A percentile compares a stretch with the other conserved stretches of the same genome.
Conservation (phyloP, 92 coral and sea anemone genomes). For the Parazoanthus darwini region DNA sequence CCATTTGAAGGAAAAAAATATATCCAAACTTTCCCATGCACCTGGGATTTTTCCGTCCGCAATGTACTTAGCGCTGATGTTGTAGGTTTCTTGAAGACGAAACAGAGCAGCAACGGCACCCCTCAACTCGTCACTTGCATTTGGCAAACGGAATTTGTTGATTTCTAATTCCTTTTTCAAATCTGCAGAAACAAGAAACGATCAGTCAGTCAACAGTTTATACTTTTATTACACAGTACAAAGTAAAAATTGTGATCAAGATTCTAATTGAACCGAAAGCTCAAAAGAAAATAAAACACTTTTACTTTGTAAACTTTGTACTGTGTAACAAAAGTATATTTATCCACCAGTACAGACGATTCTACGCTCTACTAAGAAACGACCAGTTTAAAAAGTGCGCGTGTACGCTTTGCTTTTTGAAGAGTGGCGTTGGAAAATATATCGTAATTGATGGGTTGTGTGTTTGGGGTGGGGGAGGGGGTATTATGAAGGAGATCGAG, state of each 20-base stretch:
- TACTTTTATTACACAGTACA: no score
- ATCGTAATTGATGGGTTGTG: no score
- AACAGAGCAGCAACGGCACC: slow-evolving; percentile 86
- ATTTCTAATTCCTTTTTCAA: slow-evolving; percentile 39
- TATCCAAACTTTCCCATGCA: slow-evolving; percentile 20
- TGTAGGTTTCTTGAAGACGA: slow-evolving; percentile 90
- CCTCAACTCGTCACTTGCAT: slow-evolving; percentile 59
- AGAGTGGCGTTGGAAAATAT: no score
- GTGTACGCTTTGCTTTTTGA: no score
- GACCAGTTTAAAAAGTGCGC: no score
- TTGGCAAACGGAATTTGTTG: slow-evolving; percentile 62
- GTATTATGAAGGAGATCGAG: no score
- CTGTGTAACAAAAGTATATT: not conserved
- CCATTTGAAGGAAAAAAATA: no score
- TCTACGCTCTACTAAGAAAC: not conserved
- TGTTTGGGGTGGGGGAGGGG: no score
- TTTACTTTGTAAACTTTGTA: not conserved
- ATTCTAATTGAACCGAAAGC: no score
- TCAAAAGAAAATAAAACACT: not conserved
- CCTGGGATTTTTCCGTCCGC: slow-evolving; percentile 78
- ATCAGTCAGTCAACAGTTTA: no score
- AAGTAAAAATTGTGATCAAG: no score
- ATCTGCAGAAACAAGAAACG: slow-evolving; percentile 49
- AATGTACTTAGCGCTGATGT: slow-evolving; percentile 66
- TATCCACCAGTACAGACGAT: not conserved